phyloP scores from a whole-genome alignment of 2,888 invertebrate species.

The Phania funesta region DNA sequence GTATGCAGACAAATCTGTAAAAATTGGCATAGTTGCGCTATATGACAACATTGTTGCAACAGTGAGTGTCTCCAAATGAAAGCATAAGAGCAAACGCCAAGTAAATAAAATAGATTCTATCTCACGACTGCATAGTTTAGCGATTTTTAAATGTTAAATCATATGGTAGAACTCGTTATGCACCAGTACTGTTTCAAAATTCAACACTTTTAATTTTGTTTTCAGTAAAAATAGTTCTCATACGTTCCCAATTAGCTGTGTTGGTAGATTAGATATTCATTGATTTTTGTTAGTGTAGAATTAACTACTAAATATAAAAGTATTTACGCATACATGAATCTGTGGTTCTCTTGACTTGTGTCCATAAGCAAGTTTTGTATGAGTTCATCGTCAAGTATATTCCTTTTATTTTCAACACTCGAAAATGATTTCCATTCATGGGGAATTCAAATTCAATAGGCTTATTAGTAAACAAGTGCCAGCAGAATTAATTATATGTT shows the following conservation, averaged over 20 bases:
- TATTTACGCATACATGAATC: neutral
- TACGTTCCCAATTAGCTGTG: no score
- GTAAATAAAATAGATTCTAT: no score
- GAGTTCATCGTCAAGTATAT: constrained; percentile 21
- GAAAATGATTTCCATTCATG: constrained; percentile 19
- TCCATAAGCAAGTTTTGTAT: neutral
- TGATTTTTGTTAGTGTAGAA: neutral
- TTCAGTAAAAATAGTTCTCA: no score
- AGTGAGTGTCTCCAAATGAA: no score
- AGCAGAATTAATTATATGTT: constrained; percentile 41
- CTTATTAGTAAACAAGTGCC: constrained; percentile 36
- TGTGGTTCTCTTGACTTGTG: constrained; percentile 24
- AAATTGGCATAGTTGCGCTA: no score
- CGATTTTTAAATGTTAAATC: no score
- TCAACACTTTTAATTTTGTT: neutral
- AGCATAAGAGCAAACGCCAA: no score
- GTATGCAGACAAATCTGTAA: no score
- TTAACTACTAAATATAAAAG: neutral
- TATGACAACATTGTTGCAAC: no score
- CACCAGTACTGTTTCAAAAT: no score
- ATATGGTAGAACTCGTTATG: no score
- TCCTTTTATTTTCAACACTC: constrained; percentile 1
- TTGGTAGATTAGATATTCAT: neutral
- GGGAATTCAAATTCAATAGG: neutral
- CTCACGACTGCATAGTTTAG: no score